Evolutionary conservation across 2,888 invertebrate species (phyloP).

Genomic region (Philereme transversata): DNA sequence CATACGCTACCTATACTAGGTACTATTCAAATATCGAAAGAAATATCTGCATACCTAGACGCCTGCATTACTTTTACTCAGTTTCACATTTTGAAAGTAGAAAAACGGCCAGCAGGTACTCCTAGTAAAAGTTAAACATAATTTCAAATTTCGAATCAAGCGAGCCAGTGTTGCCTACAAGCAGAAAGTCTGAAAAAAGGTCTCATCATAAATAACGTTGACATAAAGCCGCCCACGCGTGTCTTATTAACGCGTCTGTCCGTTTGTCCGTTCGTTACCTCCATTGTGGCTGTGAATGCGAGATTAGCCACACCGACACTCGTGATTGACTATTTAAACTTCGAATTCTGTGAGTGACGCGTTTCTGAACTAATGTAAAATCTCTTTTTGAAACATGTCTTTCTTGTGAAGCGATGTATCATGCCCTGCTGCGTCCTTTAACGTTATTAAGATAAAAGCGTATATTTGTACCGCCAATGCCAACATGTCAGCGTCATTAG

Average conservation of each 20-base stretch:
- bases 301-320: slow-evolving; percentile 79
- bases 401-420: slow-evolving; percentile 25
- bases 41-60: background rate
- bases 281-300: slow-evolving; percentile 78
- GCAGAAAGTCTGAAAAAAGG: slow-evolving; percentile 65
- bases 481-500: slow-evolving; percentile 50
- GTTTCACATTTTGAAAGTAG: slow-evolving; percentile 18
- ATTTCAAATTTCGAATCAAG: slow-evolving; percentile 28
- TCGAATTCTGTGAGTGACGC: slow-evolving; percentile 70
- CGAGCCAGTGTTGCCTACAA: slow-evolving; percentile 51
- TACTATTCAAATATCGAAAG: slow-evolving; percentile 32
- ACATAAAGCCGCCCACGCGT: slow-evolving; percentile 81
- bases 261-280: slow-evolving; percentile 81
- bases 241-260: slow-evolving; percentile 80
- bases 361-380: slow-evolving; percentile 50
- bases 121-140: slow-evolving; percentile 15
- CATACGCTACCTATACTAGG: slow-evolving; percentile 12
- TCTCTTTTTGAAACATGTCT: slow-evolving; percentile 28
- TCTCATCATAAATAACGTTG: slow-evolving; percentile 81
- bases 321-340: slow-evolving; percentile 82
- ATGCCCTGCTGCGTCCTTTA: slow-evolving; percentile 16
- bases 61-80: background rate
- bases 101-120: slow-evolving; percentile 6
- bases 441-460: slow-evolving; percentile 30
- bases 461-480: slow-evolving; percentile 38